Conservation (phyloP, 2,113 vertebrate genomes). For the Bettongia penicillata region DNA sequence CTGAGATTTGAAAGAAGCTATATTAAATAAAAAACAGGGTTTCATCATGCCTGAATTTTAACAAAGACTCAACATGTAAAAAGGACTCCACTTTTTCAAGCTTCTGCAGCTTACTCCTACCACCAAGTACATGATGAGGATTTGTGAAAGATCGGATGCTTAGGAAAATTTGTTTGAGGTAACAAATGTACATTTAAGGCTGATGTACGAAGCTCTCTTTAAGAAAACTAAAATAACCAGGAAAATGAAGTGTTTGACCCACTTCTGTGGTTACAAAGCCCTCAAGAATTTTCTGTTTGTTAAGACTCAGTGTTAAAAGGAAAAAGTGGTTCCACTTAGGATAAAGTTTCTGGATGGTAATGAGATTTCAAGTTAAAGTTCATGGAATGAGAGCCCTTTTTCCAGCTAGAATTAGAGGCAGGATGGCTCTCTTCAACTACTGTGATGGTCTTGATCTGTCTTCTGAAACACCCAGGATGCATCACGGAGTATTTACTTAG, state of each 20-base stretch:
- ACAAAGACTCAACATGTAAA: not conserved
- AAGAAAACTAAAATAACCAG: conserved; percentile 25
- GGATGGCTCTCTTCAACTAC: conserved; percentile 1
- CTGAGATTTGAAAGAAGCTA: not conserved
- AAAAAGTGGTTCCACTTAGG: not conserved
- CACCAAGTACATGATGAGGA: not conserved
- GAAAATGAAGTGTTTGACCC: not conserved
- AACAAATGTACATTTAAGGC: conserved; percentile 26
- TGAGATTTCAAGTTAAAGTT: conserved; percentile 57
- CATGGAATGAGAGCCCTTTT: conserved; percentile 16
- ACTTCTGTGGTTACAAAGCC: not conserved
- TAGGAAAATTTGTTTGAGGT: conserved; percentile 32
- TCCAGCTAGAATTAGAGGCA: not conserved
- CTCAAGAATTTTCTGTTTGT: not conserved
- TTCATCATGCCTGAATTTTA: conserved; percentile 1
- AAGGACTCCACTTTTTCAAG: conserved; percentile 21
- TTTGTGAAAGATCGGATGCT: not conserved
- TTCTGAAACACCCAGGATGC: conserved; percentile 29
- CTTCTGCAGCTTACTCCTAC: not conserved
- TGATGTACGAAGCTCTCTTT: conserved; percentile 17
- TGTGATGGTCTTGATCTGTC: not conserved
- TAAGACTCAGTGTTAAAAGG: not conserved
- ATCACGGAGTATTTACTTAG: conserved; percentile 13
- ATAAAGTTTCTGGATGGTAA: conserved; percentile 32
- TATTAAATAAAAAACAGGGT: conserved; percentile 31